A percentile compares a stretch with the other conserved stretches of the same genome.
Conservation (phyloP, 2,113 vertebrate species). For the Polyodon spathula region DNA sequence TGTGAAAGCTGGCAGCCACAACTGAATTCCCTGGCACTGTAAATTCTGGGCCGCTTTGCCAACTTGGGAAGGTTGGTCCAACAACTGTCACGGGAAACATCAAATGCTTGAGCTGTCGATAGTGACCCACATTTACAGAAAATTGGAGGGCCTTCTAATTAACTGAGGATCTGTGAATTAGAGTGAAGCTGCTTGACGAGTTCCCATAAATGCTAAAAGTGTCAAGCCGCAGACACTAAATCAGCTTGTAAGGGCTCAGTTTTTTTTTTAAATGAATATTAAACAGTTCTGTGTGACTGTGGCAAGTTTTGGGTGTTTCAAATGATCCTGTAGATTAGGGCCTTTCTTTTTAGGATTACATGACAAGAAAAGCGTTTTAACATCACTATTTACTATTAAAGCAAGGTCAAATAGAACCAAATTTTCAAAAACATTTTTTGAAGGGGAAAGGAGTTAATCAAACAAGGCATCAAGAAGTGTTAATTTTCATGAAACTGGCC, state of each 20-base stretch:
- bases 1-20: slow-evolving; percentile 27
- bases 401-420: too few relatives aligned
- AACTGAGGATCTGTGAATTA: slow-evolving; percentile 61
- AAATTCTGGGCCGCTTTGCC: slow-evolving; percentile 44
- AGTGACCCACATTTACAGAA: slow-evolving; percentile 53
- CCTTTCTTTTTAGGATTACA: too few relatives aligned
- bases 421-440: too few relatives aligned
- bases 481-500: too few relatives aligned
- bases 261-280: slow-evolving; percentile 35
- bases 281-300: slow-evolving; percentile 39
- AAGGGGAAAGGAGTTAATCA: too few relatives aligned
- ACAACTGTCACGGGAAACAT: slow-evolving; percentile 53
- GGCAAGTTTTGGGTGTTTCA: slow-evolving; percentile 39
- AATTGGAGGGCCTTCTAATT: slow-evolving; percentile 68
- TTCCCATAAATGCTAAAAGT: slow-evolving; percentile 45
- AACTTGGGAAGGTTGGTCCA: slow-evolving; percentile 43
- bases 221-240: slow-evolving; percentile 51
- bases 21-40: slow-evolving; percentile 38
- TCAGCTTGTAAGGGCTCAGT: slow-evolving; percentile 45
- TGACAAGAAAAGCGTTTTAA: too few relatives aligned
- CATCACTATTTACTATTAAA: too few relatives aligned
- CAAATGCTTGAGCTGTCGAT: slow-evolving; percentile 54
- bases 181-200: slow-evolving; percentile 46
- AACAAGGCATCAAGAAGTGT: too few relatives aligned
- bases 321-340: too few relatives aligned